phyloP scores from a whole-genome alignment of 2,113 vertebrate genomes.

The Cryptomyrus ogoouensis region DNA sequence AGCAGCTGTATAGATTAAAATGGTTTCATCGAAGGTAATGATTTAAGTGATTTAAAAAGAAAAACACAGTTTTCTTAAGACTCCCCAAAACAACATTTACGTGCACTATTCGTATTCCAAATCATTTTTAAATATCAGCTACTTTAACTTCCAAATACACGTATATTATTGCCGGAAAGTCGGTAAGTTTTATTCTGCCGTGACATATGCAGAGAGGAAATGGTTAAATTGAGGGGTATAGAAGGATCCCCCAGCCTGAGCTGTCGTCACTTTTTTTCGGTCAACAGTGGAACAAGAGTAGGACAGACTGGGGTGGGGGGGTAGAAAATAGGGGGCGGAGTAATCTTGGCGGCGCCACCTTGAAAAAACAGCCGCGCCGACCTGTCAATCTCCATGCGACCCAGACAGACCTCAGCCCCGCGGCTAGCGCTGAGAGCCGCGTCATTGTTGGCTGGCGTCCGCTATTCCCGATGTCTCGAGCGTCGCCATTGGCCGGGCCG shows the following conservation, averaged over 20 bases:
- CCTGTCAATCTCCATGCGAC: conserved; percentile 54
- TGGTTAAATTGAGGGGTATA: background rate
- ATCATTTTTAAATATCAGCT: background rate
- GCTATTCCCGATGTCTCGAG: conserved; percentile 35
- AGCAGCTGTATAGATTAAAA: background rate
- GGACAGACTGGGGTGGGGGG: background rate
- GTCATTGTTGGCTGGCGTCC: conserved; percentile 40
- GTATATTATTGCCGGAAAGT: background rate
- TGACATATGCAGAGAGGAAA: conserved; percentile 2
- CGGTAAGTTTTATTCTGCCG: background rate
- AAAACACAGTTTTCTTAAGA: background rate
- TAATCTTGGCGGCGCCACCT: conserved; percentile 49
- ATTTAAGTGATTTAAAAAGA: background rate
- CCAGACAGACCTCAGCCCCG: conserved; percentile 49
- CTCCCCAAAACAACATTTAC: background rate
- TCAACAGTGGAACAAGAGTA: conserved; percentile 16
- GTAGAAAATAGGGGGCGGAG: conserved; percentile 23
- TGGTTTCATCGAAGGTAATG: background rate
- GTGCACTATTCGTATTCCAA: background rate
- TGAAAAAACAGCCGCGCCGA: conserved; percentile 47
- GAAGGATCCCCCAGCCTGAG: conserved; percentile 14
- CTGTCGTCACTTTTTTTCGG: conserved; percentile 24
- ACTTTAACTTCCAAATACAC: background rate
- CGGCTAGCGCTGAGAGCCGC: conserved; percentile 41
- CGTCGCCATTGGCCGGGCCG: conserved; percentile 46